Percentiles rank a stretch among this genome's conserved stretches.
Conservation (phyloP, 2,797 vertebrate genomes). For the Novumbra hubbsi region DNA sequence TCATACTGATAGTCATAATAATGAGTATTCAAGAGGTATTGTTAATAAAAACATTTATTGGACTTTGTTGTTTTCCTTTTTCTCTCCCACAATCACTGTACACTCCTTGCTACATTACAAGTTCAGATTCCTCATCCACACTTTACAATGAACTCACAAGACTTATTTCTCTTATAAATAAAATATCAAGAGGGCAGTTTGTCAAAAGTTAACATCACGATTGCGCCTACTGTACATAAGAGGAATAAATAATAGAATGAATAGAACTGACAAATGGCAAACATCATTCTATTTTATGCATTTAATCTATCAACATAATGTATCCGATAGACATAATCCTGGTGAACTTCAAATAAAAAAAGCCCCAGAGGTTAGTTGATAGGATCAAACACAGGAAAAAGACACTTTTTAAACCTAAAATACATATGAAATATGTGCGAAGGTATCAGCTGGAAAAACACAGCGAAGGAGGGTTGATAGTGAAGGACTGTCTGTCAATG, state of each 20-base stretch:
- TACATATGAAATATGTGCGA: slow-evolving; percentile 3
- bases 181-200: not conserved
- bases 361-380: not conserved
- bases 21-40: not conserved
- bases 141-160: slow-evolving; percentile 7
- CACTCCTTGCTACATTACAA: slow-evolving; percentile 2
- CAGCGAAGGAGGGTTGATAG: not conserved
- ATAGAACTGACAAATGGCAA: too few relatives aligned
- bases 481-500: not conserved
- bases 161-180: not conserved
- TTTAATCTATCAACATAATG: too few relatives aligned
- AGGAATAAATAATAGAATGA: too few relatives aligned
- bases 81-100: slow-evolving; percentile 11
- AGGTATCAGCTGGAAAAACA: not conserved
- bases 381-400: not conserved
- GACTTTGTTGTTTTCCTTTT: slow-evolving; percentile 3
- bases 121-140: slow-evolving; percentile 2
- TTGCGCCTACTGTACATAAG: too few relatives aligned
- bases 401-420: not conserved
- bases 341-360: too few relatives aligned
- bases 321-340: too few relatives aligned
- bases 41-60: slow-evolving; percentile 15
- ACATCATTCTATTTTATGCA: too few relatives aligned
- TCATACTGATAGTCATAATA: not conserved
- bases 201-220: too few relatives aligned